These are phyloP conservation scores for Platyscapa corneri DNA, from an alignment of 1,140 invertebrate genomes.

Conservation along the genomic window DNA sequence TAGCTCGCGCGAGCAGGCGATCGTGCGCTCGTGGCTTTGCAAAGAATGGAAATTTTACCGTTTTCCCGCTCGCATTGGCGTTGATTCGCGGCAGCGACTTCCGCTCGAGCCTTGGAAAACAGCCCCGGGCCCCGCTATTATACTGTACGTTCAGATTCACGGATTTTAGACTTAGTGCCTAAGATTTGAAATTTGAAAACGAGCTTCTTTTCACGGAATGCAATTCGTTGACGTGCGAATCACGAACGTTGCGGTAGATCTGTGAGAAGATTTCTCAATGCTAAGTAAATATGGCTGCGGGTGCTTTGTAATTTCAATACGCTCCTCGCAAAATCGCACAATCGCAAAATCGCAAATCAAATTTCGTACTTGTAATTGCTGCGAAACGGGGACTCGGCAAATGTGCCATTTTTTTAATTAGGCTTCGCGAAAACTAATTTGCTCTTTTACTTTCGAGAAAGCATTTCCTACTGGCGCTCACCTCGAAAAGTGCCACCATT, in stretches of 20 bases:
- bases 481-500: too few species aligned
- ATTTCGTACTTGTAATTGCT: background rate
- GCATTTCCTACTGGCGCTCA: too few species aligned
- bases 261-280: background rate
- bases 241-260: background rate
- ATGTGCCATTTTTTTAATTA: background rate
- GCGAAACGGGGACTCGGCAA: background rate
- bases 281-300: background rate
- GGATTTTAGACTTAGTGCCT: constrained; percentile 9
- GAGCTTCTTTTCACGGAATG: constrained; percentile 6
- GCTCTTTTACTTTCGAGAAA: too few species aligned
- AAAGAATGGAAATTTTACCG: constrained; percentile 42
- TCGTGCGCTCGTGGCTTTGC: background rate
- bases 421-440: too few species aligned
- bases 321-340: too few species aligned
- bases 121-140: constrained; percentile 20
- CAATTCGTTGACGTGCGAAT: background rate
- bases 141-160: background rate
- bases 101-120: constrained; percentile 21
- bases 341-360: too few species aligned
- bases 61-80: constrained; percentile 14
- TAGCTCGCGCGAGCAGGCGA: constrained; percentile 3
- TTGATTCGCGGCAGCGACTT: constrained; percentile 36
- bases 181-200: constrained; percentile 10
- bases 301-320: background rate